Percentiles rank a stretch among this genome's conserved stretches.
These are phyloP conservation scores for Conopomorpha cramerella DNA, from an alignment of 1,140 invertebrate species.

Conservation along the genomic window DNA sequence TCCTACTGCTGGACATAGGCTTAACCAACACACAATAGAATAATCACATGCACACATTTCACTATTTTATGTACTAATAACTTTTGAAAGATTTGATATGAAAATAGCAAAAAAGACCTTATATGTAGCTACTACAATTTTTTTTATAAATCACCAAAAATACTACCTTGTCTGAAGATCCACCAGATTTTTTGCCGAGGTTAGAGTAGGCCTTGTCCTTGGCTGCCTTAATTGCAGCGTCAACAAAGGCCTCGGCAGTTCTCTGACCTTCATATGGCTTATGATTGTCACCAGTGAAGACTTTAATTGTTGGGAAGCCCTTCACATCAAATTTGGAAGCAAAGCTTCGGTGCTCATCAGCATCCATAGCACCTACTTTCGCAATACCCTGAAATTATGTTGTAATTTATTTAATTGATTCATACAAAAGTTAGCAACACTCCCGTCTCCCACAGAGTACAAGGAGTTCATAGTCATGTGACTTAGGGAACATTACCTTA, in stretches of 20 bases:
- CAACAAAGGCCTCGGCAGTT: slow-evolving; percentile 84
- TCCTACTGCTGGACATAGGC: no score
- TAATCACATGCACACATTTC: no score
- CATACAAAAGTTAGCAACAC: neutral
- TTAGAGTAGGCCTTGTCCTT: slow-evolving; percentile 70
- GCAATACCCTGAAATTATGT: slow-evolving; percentile 74
- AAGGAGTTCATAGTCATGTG: no score
- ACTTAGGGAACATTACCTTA: slow-evolving; percentile 78
- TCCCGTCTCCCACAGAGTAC: slow-evolving; percentile 1
- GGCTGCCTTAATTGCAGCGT: slow-evolving; percentile 76
- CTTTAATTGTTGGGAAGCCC: slow-evolving; percentile 97
- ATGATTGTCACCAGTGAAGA: slow-evolving; percentile 88
- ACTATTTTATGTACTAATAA: no score
- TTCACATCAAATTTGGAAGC: slow-evolving; percentile 80
- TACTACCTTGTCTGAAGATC: slow-evolving; percentile 36
- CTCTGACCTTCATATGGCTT: slow-evolving; percentile 87
- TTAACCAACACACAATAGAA: no score
- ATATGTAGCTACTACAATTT: no score
- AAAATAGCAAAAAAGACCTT: no score
- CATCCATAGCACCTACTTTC: slow-evolving; percentile 93
- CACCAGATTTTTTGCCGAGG: slow-evolving; percentile 65
- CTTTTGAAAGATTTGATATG: no score
- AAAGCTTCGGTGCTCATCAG: slow-evolving; percentile 85
- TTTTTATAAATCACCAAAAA: slow-evolving; percentile 8
- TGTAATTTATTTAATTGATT: slow-evolving; percentile 4